Evolutionary conservation across 2,113 vertebrate genomes (phyloP), one percentile per base, ranked within the genome.

Genomic region (Paratilapia polleni): DNA sequence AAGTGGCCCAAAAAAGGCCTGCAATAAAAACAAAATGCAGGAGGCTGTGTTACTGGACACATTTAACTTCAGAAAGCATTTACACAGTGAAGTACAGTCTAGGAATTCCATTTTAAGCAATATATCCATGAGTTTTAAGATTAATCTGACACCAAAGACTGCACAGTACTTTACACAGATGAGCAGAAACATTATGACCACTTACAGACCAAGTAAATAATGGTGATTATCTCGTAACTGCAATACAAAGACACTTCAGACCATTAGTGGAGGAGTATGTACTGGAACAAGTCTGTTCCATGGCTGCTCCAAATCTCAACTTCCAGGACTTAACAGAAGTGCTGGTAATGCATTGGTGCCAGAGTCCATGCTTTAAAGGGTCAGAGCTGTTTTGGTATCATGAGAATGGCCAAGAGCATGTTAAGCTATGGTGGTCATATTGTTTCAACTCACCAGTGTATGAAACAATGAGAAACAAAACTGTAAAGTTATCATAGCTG

Each of bases 271-370:
- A 70, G 24, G 43, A 49, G 41, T 49, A 1, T n/a, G 17, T 54
- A 20, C 3, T 49, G 41, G 24, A 49, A 66, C 38, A 66, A 49
- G 17, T 28, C 14, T 43, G 41, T 11, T 49, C 24, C 15, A 4
- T 70, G 15, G 17, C 6, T 22, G 41, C 0, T 49, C 22, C 41
- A 28, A 9, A 9, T 20, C 64, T 15, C 43, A 49, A 15, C 43
- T 49, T 49, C 14, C 12, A 43, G 41, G 41, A 13, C 4, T 4
- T 11, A 43, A 5, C 41, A 43, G 41, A 43, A 43, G 12, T 43
- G 41, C 41, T 47, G 63, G 14, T 68, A 68, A 68, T 68, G 64
- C 5, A 68, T 8, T 11, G 38, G 17, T 68, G 64, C 64, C 41
- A 10, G 64, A 68, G 63, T 68, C 38, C 64, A 49, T 4, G 5